phyloP scores from a whole-genome alignment of 2,113 vertebrate species.

The Chaetodon trifascialis region DNA sequence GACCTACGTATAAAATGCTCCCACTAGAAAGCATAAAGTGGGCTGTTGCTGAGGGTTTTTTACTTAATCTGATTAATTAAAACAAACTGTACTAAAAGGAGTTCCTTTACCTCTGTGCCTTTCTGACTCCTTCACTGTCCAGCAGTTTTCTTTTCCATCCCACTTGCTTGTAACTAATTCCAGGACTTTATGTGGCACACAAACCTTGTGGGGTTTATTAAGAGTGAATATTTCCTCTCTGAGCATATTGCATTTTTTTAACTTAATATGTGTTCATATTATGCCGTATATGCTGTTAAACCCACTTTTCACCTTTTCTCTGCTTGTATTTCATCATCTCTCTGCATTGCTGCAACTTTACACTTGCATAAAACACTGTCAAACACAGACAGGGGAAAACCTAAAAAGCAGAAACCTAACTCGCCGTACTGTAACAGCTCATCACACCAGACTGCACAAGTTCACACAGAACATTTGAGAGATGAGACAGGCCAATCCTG shows the following conservation, averaged over 20 bases:
- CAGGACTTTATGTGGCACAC: background rate
- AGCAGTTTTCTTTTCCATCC: background rate
- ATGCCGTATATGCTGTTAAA: background rate
- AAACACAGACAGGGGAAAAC: background rate
- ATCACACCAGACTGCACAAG: constrained; percentile 15
- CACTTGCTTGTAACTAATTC: background rate
- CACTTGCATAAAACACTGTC: background rate
- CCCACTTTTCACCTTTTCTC: background rate
- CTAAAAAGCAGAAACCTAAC: background rate
- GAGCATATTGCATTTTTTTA: background rate
- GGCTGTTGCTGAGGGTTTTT: constrained; percentile 62
- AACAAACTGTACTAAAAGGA: constrained; percentile 72
- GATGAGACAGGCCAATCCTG: constrained; percentile 9
- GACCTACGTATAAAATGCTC: constrained; percentile 72
- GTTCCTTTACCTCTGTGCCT: background rate
- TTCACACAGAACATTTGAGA: constrained; percentile 27
- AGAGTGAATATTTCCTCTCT: background rate
- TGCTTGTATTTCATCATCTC: background rate
- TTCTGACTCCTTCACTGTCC: background rate
- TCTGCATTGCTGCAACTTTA: background rate
- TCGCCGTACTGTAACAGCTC: constrained; percentile 10
- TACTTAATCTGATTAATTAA: constrained; percentile 81
- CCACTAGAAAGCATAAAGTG: constrained; percentile 81
- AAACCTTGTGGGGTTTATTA: background rate
- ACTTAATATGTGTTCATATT: background rate